Evolutionary conservation across 2,888 invertebrate genomes (phyloP).

Genomic region (Marasmarcha lunaedactyla): DNA sequence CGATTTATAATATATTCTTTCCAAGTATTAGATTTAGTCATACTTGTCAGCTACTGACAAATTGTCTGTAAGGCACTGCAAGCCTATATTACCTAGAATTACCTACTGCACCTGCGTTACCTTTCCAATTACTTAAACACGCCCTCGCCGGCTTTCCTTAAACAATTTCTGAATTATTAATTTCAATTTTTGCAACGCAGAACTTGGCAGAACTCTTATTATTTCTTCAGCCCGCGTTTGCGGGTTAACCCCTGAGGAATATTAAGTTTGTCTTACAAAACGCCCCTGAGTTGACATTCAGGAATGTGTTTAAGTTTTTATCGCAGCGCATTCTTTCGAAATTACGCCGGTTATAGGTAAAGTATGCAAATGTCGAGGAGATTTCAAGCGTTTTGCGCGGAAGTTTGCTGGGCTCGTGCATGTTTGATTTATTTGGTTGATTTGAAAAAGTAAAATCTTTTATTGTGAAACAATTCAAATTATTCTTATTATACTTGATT

Average conservation of each 20-base stretch:
- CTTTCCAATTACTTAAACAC: neutral
- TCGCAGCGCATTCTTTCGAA: neutral
- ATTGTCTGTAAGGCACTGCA: too few species aligned
- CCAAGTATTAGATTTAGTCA: too few species aligned
- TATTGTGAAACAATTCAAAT: too few species aligned
- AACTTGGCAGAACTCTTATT: constrained; percentile 1
- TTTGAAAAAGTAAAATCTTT: too few species aligned
- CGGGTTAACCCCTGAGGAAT: neutral
- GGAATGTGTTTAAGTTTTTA: neutral
- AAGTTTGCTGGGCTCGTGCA: too few species aligned
- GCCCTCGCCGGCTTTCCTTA: constrained; percentile 1
- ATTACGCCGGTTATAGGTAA: neutral
- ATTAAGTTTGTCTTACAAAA: neutral
- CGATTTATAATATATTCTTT: too few species aligned
- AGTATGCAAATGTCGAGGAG: too few species aligned
- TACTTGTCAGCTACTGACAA: too few species aligned
- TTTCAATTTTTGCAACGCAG: neutral
- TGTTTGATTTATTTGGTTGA: too few species aligned
- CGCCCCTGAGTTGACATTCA: constrained; percentile 1
- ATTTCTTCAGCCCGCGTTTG: neutral
- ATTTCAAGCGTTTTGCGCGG: too few species aligned
- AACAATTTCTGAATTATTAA: constrained; percentile 1
- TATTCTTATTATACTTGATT: too few species aligned
- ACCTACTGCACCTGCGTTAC: neutral
- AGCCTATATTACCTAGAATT: too few species aligned